Evolutionary conservation across 2,113 vertebrate species (phyloP).

Genomic region (Ciconia stormi): DNA sequence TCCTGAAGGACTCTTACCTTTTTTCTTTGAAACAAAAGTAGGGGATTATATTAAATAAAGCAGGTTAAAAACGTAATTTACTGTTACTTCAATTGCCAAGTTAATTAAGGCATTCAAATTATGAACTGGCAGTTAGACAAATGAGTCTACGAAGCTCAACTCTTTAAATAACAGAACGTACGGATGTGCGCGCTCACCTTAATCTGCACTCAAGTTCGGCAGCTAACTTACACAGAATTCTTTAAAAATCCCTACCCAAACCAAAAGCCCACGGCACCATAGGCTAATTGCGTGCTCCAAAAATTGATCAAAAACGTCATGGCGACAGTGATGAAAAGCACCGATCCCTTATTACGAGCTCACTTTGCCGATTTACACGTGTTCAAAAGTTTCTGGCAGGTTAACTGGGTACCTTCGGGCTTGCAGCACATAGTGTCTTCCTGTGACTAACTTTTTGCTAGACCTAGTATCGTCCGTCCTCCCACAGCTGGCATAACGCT

Average conservation of each 20-base stretch:
- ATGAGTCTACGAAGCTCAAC: neutral
- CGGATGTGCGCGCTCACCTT: neutral
- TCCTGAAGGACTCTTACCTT: no score
- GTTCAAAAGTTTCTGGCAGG: neutral
- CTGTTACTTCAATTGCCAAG: neutral
- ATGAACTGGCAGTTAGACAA: neutral
- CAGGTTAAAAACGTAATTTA: neutral
- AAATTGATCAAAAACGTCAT: neutral
- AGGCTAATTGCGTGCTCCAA: neutral
- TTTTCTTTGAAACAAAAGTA: neutral
- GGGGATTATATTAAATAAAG: neutral
- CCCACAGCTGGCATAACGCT: neutral
- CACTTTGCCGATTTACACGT: fast-evolving
- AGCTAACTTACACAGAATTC: neutral
- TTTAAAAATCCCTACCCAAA: neutral
- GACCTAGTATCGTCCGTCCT: neutral
- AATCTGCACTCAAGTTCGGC: neutral
- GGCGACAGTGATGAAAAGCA: neutral
- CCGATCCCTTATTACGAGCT: neutral
- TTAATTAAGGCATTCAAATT: neutral
- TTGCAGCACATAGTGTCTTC: neutral
- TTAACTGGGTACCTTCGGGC: neutral
- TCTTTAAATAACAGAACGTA: neutral
- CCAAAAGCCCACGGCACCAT: fast-evolving
- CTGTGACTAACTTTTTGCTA: neutral